A percentile compares a stretch with the other conserved stretches of the same genome.
These are phyloP conservation scores for Ophraella communa DNA, from an alignment of 2,888 invertebrate genomes.

Conservation along the genomic window DNA sequence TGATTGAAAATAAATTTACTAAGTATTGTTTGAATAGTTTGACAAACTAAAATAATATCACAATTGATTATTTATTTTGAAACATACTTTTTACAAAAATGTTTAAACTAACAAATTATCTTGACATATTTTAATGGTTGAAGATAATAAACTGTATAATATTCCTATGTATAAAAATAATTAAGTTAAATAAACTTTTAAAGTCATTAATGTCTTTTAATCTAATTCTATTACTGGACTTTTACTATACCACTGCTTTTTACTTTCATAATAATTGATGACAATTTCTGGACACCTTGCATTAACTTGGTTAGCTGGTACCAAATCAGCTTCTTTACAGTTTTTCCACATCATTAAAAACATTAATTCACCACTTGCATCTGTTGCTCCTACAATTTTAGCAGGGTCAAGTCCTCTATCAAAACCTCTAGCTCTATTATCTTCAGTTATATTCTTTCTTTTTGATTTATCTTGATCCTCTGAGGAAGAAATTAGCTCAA, in stretches of 20 bases:
- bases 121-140: neutral
- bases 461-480: constrained; percentile 52
- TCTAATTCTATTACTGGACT: constrained; percentile 53
- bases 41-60: no score
- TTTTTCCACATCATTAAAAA: constrained; percentile 89
- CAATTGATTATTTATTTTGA: no score
- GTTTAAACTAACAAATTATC: neutral
- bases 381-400: constrained; percentile 88
- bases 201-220: constrained; percentile 24
- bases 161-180: neutral
- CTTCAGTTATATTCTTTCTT: constrained; percentile 56
- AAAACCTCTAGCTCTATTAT: constrained; percentile 71
- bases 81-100: no score
- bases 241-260: constrained; percentile 54
- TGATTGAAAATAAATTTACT: no score
- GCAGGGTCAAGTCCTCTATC: constrained; percentile 81
- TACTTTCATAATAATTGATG: constrained; percentile 69
- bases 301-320: constrained; percentile 68
- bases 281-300: constrained; percentile 68
- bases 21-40: no score
- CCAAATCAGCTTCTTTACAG: constrained; percentile 71
- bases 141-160: neutral
- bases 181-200: neutral
- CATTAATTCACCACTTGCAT: constrained; percentile 86
- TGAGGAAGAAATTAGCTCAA: constrained; percentile 38